Evolutionary conservation across 2,113 vertebrate species (phyloP).

Genomic region (Ochotona curzoniae): DNA sequence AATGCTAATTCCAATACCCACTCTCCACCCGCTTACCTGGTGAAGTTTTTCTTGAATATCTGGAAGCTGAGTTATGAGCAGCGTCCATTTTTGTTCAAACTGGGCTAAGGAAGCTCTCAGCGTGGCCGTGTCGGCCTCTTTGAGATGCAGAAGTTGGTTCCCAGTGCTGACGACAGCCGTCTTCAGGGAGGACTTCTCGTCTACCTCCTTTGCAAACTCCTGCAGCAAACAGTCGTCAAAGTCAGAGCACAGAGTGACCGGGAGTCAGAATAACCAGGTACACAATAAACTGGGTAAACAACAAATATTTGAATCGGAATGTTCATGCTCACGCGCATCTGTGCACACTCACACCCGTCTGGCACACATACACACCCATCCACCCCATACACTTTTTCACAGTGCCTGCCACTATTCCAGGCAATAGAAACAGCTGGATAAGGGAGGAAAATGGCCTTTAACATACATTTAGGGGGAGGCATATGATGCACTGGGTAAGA

Average conservation of each 20-base stretch:
- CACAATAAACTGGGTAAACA: not conserved
- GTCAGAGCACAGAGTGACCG: not conserved
- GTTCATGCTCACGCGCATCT: fast-evolving
- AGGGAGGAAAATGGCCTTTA: too few relatives aligned
- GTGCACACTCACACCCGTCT: too few relatives aligned
- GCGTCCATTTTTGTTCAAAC: slow-evolving; percentile 90
- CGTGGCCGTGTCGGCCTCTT: slow-evolving; percentile 85
- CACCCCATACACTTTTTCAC: not conserved
- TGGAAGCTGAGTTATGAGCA: slow-evolving; percentile 86
- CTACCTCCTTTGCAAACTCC: slow-evolving; percentile 91
- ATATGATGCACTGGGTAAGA: too few relatives aligned
- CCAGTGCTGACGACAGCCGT: slow-evolving; percentile 87
- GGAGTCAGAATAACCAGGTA: not conserved
- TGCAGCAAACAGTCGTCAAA: slow-evolving; percentile 64
- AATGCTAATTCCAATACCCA: slow-evolving; percentile 49
- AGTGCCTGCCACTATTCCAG: not conserved
- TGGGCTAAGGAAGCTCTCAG: slow-evolving; percentile 87
- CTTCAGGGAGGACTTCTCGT: slow-evolving; percentile 89
- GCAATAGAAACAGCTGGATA: not conserved
- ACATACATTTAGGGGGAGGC: too few relatives aligned
- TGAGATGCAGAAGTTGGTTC: slow-evolving; percentile 89
- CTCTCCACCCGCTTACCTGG: slow-evolving; percentile 85
- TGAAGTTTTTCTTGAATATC: slow-evolving; percentile 90
- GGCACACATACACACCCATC: too few relatives aligned
- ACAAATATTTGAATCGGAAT: not conserved